These are phyloP conservation scores for Idaea biselata DNA, from an alignment of 2,888 invertebrate species.

Conservation along the genomic window DNA sequence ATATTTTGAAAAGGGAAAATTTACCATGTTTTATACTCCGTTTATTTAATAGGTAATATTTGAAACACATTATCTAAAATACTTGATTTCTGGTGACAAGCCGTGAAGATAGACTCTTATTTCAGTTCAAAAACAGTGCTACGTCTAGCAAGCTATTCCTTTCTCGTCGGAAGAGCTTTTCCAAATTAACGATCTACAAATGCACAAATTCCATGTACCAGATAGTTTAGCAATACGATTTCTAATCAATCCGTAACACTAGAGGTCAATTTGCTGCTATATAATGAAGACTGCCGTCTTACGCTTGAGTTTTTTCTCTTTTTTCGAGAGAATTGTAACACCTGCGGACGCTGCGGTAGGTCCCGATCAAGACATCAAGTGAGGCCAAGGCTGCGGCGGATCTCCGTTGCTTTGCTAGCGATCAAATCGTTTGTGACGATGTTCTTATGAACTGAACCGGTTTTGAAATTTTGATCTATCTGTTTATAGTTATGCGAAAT, in stretches of 20 bases:
- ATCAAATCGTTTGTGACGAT: conserved; percentile 48
- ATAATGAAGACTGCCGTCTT: conserved; percentile 67
- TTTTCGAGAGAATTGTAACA: conserved; percentile 67
- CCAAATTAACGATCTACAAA: too few relatives aligned
- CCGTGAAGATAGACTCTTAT: too few relatives aligned
- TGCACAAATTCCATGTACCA: background rate
- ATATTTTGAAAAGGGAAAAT: too few relatives aligned
- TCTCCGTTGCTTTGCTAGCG: conserved; percentile 56
- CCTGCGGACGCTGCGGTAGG: conserved; percentile 78
- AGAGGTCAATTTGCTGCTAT: conserved; percentile 58
- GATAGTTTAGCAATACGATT: conserved; percentile 5
- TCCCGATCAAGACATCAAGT: conserved; percentile 80
- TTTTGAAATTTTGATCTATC: conserved; percentile 21
- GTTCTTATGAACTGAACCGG: conserved; percentile 48
- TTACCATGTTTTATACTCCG: too few relatives aligned
- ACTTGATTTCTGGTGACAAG: too few relatives aligned
- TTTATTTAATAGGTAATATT: too few relatives aligned
- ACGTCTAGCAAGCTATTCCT: too few relatives aligned
- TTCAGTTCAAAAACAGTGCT: too few relatives aligned
- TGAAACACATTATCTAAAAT: too few relatives aligned
- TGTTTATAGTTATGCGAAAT: background rate
- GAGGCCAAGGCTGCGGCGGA: conserved; percentile 62
- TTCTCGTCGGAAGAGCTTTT: too few relatives aligned
- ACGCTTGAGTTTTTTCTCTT: conserved; percentile 69
- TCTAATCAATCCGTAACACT: conserved; percentile 28